Conservation (phyloP, 2,888 invertebrate genomes). For the Apantesis nais region DNA sequence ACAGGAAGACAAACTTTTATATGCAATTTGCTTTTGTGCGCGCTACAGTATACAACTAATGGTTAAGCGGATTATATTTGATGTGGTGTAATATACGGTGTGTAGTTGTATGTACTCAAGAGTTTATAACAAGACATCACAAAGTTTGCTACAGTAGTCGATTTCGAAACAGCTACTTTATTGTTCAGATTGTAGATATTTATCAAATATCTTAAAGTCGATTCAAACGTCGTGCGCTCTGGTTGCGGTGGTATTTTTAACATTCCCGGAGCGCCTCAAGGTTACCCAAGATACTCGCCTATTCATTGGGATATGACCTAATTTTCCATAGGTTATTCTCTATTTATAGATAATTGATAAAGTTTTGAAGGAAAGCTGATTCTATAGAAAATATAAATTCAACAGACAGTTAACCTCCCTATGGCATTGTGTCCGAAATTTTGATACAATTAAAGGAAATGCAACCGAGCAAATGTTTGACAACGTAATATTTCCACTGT, state of each 20-base stretch:
- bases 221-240: constrained; percentile 63
- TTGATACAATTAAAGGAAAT: constrained; percentile 21
- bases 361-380: constrained; percentile 27
- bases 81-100: not conserved
- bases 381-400: constrained; percentile 19
- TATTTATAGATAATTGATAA: constrained; percentile 60
- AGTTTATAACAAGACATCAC: not conserved
- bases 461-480: constrained; percentile 25
- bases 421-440: constrained; percentile 26
- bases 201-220: constrained; percentile 64
- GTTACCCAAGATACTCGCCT: constrained; percentile 81
- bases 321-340: constrained; percentile 67
- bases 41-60: constrained; percentile 28
- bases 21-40: constrained; percentile 48
- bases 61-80: constrained; percentile 19
- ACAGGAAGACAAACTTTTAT: constrained; percentile 53
- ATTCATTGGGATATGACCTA: constrained; percentile 84
- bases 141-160: constrained; percentile 5
- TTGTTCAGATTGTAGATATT: constrained; percentile 44
- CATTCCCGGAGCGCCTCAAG: constrained; percentile 85
- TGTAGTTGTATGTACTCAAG: not conserved
- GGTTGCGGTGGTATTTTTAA: constrained; percentile 82
- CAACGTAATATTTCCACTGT: constrained; percentile 6
- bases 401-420: constrained; percentile 19
- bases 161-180: constrained; percentile 26